A percentile compares a stretch with the other conserved stretches of the same genome.
These are phyloP conservation scores for Oreortyx pictus DNA, from an alignment of 2,797 vertebrate species.

Conservation along the genomic window DNA sequence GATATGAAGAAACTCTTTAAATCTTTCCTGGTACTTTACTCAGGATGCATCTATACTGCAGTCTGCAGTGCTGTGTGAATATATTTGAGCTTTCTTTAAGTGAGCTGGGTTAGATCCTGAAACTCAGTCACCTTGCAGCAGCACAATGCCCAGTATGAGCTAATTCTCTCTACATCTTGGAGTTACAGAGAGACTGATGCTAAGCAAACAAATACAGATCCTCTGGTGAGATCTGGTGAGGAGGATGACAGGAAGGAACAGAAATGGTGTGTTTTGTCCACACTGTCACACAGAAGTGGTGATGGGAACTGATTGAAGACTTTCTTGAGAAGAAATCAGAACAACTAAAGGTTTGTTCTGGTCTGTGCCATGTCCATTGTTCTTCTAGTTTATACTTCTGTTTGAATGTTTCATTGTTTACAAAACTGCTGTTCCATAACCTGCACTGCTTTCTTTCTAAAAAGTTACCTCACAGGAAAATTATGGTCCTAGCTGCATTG, in stretches of 20 bases:
- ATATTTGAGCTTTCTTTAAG: not conserved
- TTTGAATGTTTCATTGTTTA: not conserved
- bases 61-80: not conserved
- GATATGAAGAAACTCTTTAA: constrained; percentile 28
- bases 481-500: not conserved
- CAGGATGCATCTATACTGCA: not conserved
- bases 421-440: not conserved
- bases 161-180: not conserved
- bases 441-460: not conserved
- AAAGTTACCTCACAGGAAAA: not conserved
- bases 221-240: not conserved
- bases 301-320: not conserved
- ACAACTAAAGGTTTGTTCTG: not conserved
- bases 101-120: not conserved
- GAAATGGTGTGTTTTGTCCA: not conserved
- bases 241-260: not conserved
- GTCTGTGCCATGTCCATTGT: not conserved
- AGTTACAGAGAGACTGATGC: not conserved
- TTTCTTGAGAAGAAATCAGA: not conserved
- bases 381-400: not conserved
- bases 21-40: constrained; percentile 2
- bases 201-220: not conserved
- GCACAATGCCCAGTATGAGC: not conserved
- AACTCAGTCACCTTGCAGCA: not conserved
- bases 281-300: not conserved